Evolutionary conservation across 2,888 invertebrate genomes (phyloP).

Genomic region (Morpho achilles): DNA sequence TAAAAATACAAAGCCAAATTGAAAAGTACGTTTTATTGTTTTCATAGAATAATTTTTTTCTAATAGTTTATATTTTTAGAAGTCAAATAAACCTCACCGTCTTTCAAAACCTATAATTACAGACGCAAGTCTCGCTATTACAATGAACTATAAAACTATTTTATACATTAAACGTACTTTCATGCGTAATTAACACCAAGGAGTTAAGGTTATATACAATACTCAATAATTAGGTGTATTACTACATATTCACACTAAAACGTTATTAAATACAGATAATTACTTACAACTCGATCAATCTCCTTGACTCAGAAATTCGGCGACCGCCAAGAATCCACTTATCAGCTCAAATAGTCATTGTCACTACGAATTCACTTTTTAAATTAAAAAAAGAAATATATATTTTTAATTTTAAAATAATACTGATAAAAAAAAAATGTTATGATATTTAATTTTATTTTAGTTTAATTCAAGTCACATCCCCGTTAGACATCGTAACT

Average conservation of each 20-base stretch:
- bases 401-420: background rate
- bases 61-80: too few species aligned
- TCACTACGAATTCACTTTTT: conserved; percentile 20
- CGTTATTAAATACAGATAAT: conserved; percentile 28
- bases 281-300: conserved; percentile 33
- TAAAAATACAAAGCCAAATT: too few species aligned
- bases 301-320: conserved; percentile 36
- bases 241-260: conserved; percentile 28
- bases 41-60: too few species aligned
- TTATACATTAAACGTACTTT: conserved; percentile 20
- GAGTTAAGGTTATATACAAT: conserved; percentile 35
- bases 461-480: conserved; percentile 38
- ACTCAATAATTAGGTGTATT: conserved; percentile 34
- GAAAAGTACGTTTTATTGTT: too few species aligned
- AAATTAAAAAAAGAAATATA: conserved; percentile 7
- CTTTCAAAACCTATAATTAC: background rate
- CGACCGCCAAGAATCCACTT: conserved; percentile 28
- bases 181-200: conserved; percentile 32
- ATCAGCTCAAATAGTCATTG: conserved; percentile 28
- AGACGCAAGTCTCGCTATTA: conserved; percentile 8
- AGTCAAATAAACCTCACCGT: too few species aligned
- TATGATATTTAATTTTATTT: conserved; percentile 15
- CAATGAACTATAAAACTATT: conserved; percentile 18
- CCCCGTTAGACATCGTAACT: conserved; percentile 40
- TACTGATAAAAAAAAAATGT: conserved; percentile 18